phyloP scores from a whole-genome alignment of 2,113 vertebrate genomes.

The Haemorhous mexicanus region DNA sequence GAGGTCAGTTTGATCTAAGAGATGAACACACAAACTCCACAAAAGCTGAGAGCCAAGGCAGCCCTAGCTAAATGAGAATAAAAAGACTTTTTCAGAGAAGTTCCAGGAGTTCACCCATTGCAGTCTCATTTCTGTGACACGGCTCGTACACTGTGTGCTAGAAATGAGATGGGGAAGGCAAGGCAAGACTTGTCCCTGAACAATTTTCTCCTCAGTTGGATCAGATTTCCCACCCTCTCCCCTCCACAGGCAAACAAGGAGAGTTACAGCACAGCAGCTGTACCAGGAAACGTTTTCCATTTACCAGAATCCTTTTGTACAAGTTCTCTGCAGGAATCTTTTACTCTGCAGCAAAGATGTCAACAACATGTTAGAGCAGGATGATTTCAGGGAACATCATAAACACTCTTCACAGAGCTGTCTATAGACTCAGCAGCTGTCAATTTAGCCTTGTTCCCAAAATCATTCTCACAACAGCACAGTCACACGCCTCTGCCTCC shows the following conservation, averaged over 20 bases:
- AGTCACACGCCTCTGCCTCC: neutral
- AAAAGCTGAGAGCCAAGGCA: neutral
- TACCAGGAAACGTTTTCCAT: neutral
- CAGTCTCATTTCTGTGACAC: neutral
- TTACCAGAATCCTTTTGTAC: neutral
- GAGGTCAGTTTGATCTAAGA: neutral
- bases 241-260: neutral
- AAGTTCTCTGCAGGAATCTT: neutral
- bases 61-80: neutral
- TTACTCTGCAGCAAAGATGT: neutral
- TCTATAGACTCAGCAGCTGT: neutral
- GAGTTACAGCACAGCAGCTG: neutral
- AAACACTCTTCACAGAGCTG: neutral
- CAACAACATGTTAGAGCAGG: neutral
- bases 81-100: neutral
- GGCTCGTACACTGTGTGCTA: neutral
- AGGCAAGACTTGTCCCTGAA: neutral
- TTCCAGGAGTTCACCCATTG: neutral
- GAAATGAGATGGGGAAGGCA: neutral
- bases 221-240: neutral
- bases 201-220: neutral
- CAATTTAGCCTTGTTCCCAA: neutral
- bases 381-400: neutral
- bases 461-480: neutral
- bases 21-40: neutral